Evolutionary conservation across 1,140 invertebrate genomes (phyloP).

Genomic region (Lethrus apterus): DNA sequence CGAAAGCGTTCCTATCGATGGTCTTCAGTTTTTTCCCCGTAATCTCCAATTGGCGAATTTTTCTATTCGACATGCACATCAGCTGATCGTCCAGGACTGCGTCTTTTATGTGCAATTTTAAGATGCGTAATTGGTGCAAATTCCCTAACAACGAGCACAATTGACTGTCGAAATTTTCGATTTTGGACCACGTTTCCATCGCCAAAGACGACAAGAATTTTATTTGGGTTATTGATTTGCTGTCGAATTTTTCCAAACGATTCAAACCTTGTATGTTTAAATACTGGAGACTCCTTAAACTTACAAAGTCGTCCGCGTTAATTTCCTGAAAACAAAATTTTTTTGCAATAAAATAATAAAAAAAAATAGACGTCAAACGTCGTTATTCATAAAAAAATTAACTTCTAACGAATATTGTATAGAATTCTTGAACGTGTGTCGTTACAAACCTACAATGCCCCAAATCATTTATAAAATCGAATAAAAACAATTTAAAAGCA

Average conservation of each 20-base stretch:
- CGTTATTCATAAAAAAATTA: too few species aligned
- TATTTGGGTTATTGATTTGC: slow-evolving; percentile 54
- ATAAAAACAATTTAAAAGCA: too few species aligned
- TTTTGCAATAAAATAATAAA: too few species aligned
- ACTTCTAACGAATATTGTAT: too few species aligned
- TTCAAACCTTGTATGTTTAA: slow-evolving; percentile 50
- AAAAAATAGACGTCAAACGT: too few species aligned
- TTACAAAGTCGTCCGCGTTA: slow-evolving; percentile 45
- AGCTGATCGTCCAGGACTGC: slow-evolving; percentile 61
- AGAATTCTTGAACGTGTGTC: too few species aligned
- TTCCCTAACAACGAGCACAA: slow-evolving; percentile 53
- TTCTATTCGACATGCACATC: slow-evolving; percentile 62
- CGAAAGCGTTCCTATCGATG: slow-evolving; percentile 65
- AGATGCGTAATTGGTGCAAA: slow-evolving; percentile 43
- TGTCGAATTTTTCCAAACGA: slow-evolving; percentile 56
- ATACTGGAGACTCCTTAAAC: slow-evolving; percentile 48
- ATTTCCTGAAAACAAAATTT: slow-evolving; percentile 36
- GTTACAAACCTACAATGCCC: too few species aligned
- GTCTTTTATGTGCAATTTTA: slow-evolving; percentile 59
- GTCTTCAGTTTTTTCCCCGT: slow-evolving; percentile 61
- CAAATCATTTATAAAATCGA: too few species aligned
- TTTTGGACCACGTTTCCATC: slow-evolving; percentile 58
- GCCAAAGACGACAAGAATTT: slow-evolving; percentile 51
- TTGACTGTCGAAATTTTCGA: slow-evolving; percentile 52
- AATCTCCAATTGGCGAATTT: slow-evolving; percentile 71